Percentiles rank a stretch among this genome's conserved stretches.
These are phyloP conservation scores for Mus caroli DNA, from an alignment of 2,797 vertebrate genomes.

Conservation along the genomic window DNA sequence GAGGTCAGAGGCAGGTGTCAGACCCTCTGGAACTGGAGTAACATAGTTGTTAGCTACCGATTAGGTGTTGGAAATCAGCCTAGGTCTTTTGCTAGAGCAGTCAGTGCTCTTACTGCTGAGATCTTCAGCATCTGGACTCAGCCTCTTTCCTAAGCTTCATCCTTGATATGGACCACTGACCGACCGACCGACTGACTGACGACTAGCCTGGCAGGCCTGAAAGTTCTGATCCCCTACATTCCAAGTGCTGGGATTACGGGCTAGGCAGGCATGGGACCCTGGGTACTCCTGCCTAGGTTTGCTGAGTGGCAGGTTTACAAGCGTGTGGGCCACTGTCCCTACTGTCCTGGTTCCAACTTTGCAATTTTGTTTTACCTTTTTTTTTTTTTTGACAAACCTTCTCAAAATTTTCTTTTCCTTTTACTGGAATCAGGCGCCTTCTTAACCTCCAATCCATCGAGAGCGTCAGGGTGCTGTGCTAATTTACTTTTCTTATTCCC, in stretches of 20 bases:
- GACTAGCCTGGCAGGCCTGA: background rate
- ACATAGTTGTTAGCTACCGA: background rate
- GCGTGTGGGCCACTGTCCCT: no score
- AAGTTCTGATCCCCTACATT: background rate
- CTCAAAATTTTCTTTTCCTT: background rate
- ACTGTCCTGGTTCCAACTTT: background rate
- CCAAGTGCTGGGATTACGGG: background rate
- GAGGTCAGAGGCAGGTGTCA: background rate
- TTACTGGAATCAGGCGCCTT: constrained; percentile 16
- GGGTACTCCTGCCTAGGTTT: background rate
- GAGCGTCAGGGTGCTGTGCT: background rate
- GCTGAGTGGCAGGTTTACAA: background rate
- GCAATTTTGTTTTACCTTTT: background rate
- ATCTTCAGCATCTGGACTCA: background rate
- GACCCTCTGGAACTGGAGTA: background rate
- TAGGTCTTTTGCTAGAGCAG: background rate
- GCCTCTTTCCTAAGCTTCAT: background rate
- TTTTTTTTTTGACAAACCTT: constrained; percentile 27
- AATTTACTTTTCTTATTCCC: background rate
- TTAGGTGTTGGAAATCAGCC: background rate
- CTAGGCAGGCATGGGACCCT: no score
- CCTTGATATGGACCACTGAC: background rate
- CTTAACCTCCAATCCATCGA: background rate
- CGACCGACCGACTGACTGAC: no score
- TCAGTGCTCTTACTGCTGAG: background rate